These are phyloP conservation scores for Azorinus chamasolen DNA, from an alignment of 2,888 invertebrate genomes.

Conservation along the genomic window DNA sequence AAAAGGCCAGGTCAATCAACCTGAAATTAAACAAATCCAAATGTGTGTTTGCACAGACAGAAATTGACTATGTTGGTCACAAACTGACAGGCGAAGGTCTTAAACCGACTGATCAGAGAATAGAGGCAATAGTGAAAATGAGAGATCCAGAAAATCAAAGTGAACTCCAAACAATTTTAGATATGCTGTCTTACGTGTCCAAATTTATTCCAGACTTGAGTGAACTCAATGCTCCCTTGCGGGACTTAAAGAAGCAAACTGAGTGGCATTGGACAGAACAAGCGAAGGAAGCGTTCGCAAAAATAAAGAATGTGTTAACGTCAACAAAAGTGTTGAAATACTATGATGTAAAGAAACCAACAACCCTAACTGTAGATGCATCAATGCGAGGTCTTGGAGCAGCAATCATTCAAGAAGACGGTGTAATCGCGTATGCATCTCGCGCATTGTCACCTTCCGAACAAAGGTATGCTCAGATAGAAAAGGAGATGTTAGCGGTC, in stretches of 20 bases:
- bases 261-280: too few relatives aligned
- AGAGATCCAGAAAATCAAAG: constrained; percentile 20
- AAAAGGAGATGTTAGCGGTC: constrained; percentile 61
- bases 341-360: too few relatives aligned
- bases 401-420: too few relatives aligned
- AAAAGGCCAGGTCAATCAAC: constrained; percentile 18
- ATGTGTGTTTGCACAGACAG: constrained; percentile 21
- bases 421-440: too few relatives aligned
- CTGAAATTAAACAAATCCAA: constrained; percentile 47
- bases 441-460: too few relatives aligned
- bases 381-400: too few relatives aligned
- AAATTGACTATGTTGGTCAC: constrained; percentile 36
- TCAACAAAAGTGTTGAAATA: too few relatives aligned
- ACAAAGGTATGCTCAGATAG: constrained; percentile 57
- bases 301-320: too few relatives aligned
- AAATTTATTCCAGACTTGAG: constrained; percentile 26
- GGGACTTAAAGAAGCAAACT: constrained; percentile 37
- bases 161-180: constrained; percentile 39
- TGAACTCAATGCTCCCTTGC: constrained; percentile 22
- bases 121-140: constrained; percentile 24
- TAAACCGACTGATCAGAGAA: constrained; percentile 34
- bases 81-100: too few relatives aligned
- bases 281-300: too few relatives aligned
- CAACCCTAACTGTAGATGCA: too few relatives aligned
- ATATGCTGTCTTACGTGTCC: constrained; percentile 33